Evolutionary conservation across 2,113 vertebrate genomes (phyloP), one percentile per base, ranked within the genome.

Genomic region (Bufo bufo): DNA sequence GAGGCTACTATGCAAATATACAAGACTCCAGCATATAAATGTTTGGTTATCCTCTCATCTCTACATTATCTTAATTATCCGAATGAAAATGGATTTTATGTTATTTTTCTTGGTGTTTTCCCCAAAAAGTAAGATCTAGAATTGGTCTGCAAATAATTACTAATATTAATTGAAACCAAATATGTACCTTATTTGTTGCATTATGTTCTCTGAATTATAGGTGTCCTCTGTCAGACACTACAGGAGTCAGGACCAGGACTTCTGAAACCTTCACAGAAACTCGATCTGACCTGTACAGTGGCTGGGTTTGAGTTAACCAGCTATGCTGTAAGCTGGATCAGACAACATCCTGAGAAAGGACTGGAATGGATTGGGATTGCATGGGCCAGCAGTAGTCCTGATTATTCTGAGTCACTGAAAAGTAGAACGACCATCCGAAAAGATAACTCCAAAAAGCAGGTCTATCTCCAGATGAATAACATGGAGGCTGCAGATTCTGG

Each of bases 321-420:
- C 78, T 71, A 16, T 52, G 0, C 77, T 94, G 95, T 2, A 94
- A 91, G 0, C 95, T 93, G 63, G 95, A 86, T 85, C 52, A 83
- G 75, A 23, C 74, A 89, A 61, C 3, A 19, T 58, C 92, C 95
- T 95, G 92, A 95, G 94, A 58, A 58, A 58, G 56, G 56, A 58
- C 56, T 58, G 56, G 56, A 58, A 58, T 58, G 56, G 56, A 58
- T 58, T 58, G 56, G 56, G 12, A 11, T 3, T 10, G 12, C 12
- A 58, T 12, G 11, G 5, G 56, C 6, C 12, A 11, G 56, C 56
- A 11, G 56, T 8, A 11, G 56, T 58, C 6, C 56, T 58, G 56
- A 6, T 58, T 58, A 58, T 58, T 10, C 56, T 58, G 56, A 58
- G 6, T 58, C 56, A 58, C 56, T 58, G 56, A 58, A 58, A 11